Evolutionary conservation across 1,140 invertebrate species (phyloP).

Genomic region (Semibalanus balanoides): DNA sequence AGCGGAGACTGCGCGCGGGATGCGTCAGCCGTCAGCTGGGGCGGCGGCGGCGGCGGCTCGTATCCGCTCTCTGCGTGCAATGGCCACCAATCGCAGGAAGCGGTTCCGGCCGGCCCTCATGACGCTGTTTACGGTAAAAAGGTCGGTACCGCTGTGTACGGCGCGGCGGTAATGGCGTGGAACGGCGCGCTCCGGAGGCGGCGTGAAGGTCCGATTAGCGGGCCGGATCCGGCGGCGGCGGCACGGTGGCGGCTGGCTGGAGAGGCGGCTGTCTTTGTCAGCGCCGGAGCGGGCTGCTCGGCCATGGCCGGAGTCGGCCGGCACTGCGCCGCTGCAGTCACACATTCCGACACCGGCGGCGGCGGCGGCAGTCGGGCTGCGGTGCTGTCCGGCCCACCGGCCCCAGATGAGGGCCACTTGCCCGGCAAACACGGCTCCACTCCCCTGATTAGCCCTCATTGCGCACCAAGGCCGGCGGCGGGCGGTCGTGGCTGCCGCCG

Average conservation of each 20-base stretch:
- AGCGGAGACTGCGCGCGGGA: not conserved
- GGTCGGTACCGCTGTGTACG: not conserved
- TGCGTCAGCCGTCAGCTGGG: not conserved
- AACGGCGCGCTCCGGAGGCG: not conserved
- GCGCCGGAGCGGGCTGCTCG: not conserved
- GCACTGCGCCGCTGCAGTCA: not conserved
- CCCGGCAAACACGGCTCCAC: not conserved
- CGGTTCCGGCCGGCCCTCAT: not conserved
- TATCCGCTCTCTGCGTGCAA: not conserved
- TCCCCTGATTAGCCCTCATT: not conserved
- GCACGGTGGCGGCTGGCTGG: too few relatives aligned
- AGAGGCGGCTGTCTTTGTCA: not conserved
- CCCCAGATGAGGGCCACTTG: not conserved
- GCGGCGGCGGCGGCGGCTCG: too few relatives aligned
- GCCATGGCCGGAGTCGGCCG: too few relatives aligned
- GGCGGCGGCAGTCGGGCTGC: too few relatives aligned
- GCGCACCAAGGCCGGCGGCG: not conserved
- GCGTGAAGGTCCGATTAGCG: not conserved
- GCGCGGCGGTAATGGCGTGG: not conserved
- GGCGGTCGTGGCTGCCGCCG: not conserved
- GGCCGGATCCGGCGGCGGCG: not conserved
- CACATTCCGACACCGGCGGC: too few relatives aligned
- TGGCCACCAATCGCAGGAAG: not conserved
- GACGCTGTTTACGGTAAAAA: not conserved
- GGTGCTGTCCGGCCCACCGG: too few relatives aligned